phyloP scores from a whole-genome alignment of 2,888 invertebrate genomes.

The Nasonia oneida region DNA sequence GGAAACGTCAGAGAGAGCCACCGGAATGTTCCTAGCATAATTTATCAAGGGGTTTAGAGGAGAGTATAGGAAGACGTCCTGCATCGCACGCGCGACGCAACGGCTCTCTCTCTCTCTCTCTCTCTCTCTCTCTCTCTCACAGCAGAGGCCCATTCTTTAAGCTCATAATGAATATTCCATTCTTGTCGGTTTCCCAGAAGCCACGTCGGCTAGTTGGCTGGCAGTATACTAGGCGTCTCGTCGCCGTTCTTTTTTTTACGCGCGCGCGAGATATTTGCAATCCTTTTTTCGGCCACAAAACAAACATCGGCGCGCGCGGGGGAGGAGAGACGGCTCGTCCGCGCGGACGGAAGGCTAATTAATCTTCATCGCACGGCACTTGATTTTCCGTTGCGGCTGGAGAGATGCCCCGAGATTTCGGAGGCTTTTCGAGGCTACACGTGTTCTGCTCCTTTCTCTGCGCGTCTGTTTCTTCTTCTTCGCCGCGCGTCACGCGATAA shows the following conservation, averaged over 20 bases:
- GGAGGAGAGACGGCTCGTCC: background rate
- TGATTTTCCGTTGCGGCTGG: conserved; percentile 32
- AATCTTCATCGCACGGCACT: conserved; percentile 57
- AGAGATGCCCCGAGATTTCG: conserved; percentile 10
- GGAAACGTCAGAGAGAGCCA: conserved; percentile 62
- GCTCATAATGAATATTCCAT: conserved; percentile 65
- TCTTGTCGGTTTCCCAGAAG: conserved; percentile 59
- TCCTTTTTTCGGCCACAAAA: conserved; percentile 30
- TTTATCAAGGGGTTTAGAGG: conserved; percentile 65
- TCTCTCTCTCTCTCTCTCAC: conserved; percentile 35
- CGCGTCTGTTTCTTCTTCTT: background rate
- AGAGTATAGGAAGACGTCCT: conserved; percentile 24
- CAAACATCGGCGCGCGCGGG: background rate
- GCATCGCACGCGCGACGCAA: conserved; percentile 57
- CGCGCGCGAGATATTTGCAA: background rate
- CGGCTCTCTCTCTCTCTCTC: conserved; percentile 40
- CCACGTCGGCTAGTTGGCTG: background rate
- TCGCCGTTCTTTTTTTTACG: background rate
- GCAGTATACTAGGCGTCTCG: background rate
- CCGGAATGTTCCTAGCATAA: conserved; percentile 67
- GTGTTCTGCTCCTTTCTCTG: background rate
- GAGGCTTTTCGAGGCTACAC: background rate
- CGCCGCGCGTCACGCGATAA: background rate
- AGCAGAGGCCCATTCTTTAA: conserved; percentile 58
- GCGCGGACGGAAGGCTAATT: conserved; percentile 36